Evolutionary conservation across 1,140 invertebrate species (phyloP), one percentile per base, ranked within the genome.

Genomic region (Tetraneura akinire): DNA sequence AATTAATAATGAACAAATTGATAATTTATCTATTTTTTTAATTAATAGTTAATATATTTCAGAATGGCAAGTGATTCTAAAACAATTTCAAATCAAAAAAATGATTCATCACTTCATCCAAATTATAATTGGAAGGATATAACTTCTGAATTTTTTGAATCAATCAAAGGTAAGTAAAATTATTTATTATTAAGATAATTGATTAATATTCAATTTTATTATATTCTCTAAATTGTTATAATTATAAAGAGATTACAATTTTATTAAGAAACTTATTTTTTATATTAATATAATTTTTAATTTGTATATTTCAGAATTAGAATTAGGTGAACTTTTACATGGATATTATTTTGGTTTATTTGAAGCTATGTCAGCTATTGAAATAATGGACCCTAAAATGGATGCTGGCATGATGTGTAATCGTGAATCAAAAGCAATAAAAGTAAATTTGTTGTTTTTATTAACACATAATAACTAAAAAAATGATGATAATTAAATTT

Each of bases 311-410:
- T 47, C 82, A 94, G 94, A 94, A 84, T 86, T 98, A 53, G 88
- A 94, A 83, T 86, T 97, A 55, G 96, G 95, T 21, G 95, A 98
- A 86, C 86, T 98, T 14, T 86, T 96, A 16, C 94, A 97, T 84
- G 94, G 97, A 89, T 92, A 94, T 73, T 86, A 94, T 23, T 96
- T 99, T 90, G 96, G 96, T 1, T 87, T 98, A 23, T 98, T 98
- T 88, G 97, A 99, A 87, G 97, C 97, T 0, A 99, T 99, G 97
- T 98, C 96, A 13, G 97, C 97, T 0, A 98, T 99, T 85, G 97
- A 98, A 87, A 98, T 99, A 94, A 98, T 98, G 97, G 97, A 99
- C 87, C 96, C 96, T 1, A 99, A 99, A 89, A 99, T 99, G 97
- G 97, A 99, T 89, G 96, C 96, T 57, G 97, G 97, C 29, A 98